Evolutionary conservation across 2,888 invertebrate genomes (phyloP), one percentile per base, ranked within the genome.

Genomic region (Nephrotoma flavescens): DNA sequence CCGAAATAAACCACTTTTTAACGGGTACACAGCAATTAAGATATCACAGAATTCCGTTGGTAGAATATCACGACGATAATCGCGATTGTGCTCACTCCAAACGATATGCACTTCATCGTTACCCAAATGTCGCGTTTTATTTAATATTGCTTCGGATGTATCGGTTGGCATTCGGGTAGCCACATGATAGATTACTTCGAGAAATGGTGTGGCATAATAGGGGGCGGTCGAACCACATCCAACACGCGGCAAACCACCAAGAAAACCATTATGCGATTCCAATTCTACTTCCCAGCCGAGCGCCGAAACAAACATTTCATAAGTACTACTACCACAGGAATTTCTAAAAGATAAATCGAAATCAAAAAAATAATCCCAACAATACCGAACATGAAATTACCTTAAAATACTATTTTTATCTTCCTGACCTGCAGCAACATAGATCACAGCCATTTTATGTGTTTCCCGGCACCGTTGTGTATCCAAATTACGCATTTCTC

Each of bases 11-110:
- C 96, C 95, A 90, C 96, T 96, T 86, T 95, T 94, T 89, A 99
- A 92, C 2, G 99, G 99, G 93, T 99, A 99, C 89, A 99, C 96
- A 85, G 96, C 97, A 90, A 99, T 97, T 88, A 99, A 94, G 88
- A 99, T 97, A 93, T 99, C 99, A 91, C 99, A 99, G 93, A 99
- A 99, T 93, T 99, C 99, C 11, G 99, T 99, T 87, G 99, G 98
- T 90, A 99, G 96, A 89, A 99, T 98, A 90, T 98, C 98, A 87
- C 99, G 94, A 87, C 98, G 94, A 93, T 99, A 99, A 90, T 98
- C 97, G 88, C 98, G 94, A 92, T 94, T 94, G 92, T 99, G 98
- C 90, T 99, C 99, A 86, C 98, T 98, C 99, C 99, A 99, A 44
- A 99, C 98, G 88, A 99, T 98, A 91, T 99, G 99, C 87, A 99